phyloP scores from a whole-genome alignment of 2,113 vertebrate genomes.

The Poicephalus gulielmi region DNA sequence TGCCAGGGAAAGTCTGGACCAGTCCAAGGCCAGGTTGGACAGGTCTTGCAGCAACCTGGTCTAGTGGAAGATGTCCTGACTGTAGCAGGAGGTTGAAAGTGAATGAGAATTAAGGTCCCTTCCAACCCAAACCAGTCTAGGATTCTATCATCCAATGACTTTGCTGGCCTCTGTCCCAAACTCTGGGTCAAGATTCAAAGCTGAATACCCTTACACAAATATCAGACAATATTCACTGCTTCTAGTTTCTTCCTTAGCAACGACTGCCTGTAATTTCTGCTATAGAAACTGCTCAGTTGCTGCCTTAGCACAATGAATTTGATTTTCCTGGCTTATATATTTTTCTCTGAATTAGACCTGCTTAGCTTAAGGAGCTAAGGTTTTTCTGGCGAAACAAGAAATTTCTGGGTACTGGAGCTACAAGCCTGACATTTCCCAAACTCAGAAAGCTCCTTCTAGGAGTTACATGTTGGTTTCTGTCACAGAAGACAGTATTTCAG shows the following conservation, averaged over 20 bases:
- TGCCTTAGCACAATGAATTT: background rate
- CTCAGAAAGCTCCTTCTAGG: background rate
- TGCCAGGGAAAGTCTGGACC: background rate
- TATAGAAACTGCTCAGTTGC: conserved; percentile 22
- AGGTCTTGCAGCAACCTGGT: too few species aligned
- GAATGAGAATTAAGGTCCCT: too few species aligned
- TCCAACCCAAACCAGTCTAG: too few species aligned
- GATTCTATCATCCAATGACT: background rate
- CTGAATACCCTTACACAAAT: background rate
- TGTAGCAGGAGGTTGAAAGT: too few species aligned
- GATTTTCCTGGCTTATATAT: conserved; percentile 24
- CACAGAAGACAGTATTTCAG: conserved; percentile 2
- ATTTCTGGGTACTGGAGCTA: background rate
- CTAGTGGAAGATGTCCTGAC: too few species aligned
- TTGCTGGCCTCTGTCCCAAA: background rate
- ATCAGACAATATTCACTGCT: background rate
- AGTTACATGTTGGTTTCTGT: conserved; percentile 2
- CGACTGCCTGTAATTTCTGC: background rate
- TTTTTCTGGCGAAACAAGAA: background rate
- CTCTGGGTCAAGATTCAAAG: background rate
- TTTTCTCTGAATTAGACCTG: background rate
- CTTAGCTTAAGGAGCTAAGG: background rate
- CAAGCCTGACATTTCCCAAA: background rate
- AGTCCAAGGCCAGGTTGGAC: too few species aligned
- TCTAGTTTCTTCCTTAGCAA: background rate